Evolutionary conservation across 2,113 vertebrate species (phyloP).

Genomic region (Pseudolaguvia tuberculata): DNA sequence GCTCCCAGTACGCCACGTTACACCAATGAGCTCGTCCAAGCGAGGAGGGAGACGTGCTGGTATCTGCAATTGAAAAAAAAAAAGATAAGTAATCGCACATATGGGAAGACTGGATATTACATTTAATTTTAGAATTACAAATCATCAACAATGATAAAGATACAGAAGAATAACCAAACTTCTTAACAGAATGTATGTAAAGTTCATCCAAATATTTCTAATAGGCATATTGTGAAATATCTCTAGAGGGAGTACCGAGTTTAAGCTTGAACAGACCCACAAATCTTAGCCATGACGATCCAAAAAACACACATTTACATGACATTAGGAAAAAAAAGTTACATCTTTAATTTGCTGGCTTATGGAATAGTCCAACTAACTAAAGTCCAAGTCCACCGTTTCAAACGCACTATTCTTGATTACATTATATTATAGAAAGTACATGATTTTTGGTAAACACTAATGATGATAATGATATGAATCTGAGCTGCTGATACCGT

Average conservation of each 20-base stretch:
- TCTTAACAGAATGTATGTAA: background rate
- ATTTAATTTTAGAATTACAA: background rate
- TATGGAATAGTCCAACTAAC: background rate
- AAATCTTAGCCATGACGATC: slow-evolving; percentile 8
- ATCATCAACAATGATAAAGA: background rate
- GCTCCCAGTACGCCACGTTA: slow-evolving; percentile 97
- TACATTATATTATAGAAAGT: background rate
- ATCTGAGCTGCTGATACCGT: background rate
- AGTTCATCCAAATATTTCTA: slow-evolving; percentile 11
- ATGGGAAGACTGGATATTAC: slow-evolving; percentile 12
- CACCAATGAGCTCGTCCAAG: slow-evolving; percentile 89
- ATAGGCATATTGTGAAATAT: background rate
- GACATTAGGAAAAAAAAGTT: background rate
- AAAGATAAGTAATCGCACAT: background rate
- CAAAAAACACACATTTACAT: background rate
- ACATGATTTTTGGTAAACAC: background rate
- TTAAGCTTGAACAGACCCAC: background rate
- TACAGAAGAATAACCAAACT: background rate
- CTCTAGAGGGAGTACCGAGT: background rate
- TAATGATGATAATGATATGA: background rate
- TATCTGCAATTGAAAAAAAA: slow-evolving; percentile 66
- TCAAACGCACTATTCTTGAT: background rate
- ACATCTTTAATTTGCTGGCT: background rate
- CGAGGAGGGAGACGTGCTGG: slow-evolving; percentile 83
- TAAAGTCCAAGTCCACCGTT: too few relatives aligned